Percentiles rank a stretch among this genome's conserved stretches.
phyloP scores from a whole-genome alignment of 2,888 invertebrate species.

The Dascillus cervinus region DNA sequence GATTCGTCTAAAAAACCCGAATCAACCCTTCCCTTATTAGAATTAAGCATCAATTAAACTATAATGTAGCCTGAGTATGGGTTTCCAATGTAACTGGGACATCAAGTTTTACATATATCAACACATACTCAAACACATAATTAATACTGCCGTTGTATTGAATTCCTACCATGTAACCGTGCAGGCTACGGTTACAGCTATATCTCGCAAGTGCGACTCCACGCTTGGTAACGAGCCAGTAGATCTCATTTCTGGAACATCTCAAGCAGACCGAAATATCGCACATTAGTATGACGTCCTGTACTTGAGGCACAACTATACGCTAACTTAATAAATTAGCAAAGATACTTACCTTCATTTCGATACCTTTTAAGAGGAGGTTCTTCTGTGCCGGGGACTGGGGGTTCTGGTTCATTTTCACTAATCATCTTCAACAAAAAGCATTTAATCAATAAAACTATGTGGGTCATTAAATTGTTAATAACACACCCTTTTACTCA shows the following conservation, averaged over 20 bases:
- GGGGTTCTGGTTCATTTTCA: conserved; percentile 30
- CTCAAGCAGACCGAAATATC: conserved; percentile 45
- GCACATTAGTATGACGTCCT: conserved; percentile 41
- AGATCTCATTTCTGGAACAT: conserved; percentile 45
- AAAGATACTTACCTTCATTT: conserved; percentile 34
- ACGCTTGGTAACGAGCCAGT: conserved; percentile 38
- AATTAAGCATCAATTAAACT: too few species aligned
- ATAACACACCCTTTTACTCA: too few species aligned
- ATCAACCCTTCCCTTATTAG: too few species aligned
- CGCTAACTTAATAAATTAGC: conserved; percentile 15
- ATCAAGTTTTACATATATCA: too few species aligned
- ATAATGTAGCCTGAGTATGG: conserved; percentile 12
- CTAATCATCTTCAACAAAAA: too few species aligned
- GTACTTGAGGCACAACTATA: conserved; percentile 25
- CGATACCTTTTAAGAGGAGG: conserved; percentile 26
- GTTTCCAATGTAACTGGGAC: too few species aligned
- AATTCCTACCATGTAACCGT: conserved; percentile 44
- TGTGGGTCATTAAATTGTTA: too few species aligned
- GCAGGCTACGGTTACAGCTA: conserved; percentile 38
- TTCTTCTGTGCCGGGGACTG: conserved; percentile 38
- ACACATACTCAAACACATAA: conserved; percentile 34
- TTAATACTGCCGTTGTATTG: conserved; percentile 23
- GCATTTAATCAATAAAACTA: too few species aligned
- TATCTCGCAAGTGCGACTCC: conserved; percentile 32
- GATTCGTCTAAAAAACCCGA: conserved; percentile 34